phyloP scores from a whole-genome alignment of 1,140 invertebrate species.

The Drosophila repletoides region DNA sequence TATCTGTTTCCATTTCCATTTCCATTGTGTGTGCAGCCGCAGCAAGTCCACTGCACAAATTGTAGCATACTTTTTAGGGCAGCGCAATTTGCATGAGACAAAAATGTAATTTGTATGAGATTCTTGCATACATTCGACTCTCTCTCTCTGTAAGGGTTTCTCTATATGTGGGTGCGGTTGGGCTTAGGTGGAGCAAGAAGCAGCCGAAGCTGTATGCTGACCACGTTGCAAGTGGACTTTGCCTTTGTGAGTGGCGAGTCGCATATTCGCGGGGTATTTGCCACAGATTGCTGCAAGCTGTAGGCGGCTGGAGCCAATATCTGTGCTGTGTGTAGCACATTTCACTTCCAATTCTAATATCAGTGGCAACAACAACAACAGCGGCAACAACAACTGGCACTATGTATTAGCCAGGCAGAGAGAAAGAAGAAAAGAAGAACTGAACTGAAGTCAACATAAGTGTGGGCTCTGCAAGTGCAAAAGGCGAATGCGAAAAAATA shows the following conservation, averaged over 20 bases:
- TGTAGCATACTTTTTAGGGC: constrained; percentile 40
- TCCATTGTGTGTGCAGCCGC: too few species aligned
- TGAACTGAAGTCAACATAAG: constrained; percentile 59
- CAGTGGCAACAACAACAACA: constrained; percentile 14
- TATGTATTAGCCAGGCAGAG: constrained; percentile 35
- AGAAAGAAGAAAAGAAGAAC: constrained; percentile 1
- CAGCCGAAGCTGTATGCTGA: constrained; percentile 25
- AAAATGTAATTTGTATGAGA: constrained; percentile 46
- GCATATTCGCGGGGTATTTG: constrained; percentile 27
- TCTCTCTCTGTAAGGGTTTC: not conserved
- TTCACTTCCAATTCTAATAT: constrained; percentile 59
- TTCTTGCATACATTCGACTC: constrained; percentile 9
- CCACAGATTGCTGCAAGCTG: constrained; percentile 4
- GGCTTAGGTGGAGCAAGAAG: too few species aligned
- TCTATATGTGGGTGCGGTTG: too few species aligned
- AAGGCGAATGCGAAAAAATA: constrained; percentile 76
- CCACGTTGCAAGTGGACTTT: constrained; percentile 14
- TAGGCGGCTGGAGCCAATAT: constrained; percentile 30
- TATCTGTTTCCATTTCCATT: not conserved
- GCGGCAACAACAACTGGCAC: constrained; percentile 35
- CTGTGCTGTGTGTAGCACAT: constrained; percentile 35
- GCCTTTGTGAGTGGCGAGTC: not conserved
- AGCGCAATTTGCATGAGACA: constrained; percentile 41
- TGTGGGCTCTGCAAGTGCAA: constrained; percentile 56
- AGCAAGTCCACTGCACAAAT: too few species aligned